Evolutionary conservation across 2,797 vertebrate species (phyloP), one percentile per base, ranked within the genome.

Genomic region (Gymnoscopelus braueri): DNA sequence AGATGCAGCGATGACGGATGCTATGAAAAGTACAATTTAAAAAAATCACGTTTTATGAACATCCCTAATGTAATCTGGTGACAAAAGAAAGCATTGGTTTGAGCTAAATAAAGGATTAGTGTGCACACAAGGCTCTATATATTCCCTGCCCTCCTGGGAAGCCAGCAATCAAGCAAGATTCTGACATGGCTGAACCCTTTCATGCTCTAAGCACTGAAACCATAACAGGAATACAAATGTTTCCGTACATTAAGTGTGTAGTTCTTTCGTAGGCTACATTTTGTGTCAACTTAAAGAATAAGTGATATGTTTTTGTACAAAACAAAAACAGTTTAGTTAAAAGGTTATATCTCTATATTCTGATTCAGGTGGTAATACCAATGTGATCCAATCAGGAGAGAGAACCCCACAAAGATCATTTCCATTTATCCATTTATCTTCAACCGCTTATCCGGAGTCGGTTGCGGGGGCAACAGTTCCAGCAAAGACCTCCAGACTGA

Each of bases 231-330:
- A 61, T 23, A 51, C n/a, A 95, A 96, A 82, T 94, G 95, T 77
- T 96, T 96, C 80, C 94, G 93, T 66, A 96, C 91, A 83, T 95
- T 95, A 81, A 95, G 35, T 39, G 35, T 32, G 29, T 32, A 32
- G 29, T 32, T 19, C 19, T 19, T 19, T 19, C 19, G 19, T 19
- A 19, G 19, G 19, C 19, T 19, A 19, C 19, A 19, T 19, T 19
- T 19, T 19, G 19, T 19, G 19, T 19, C 19, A 19, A 19, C 19
- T 19, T 19, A 19, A 19, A 19, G 19, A 19, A 19, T 19, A 19
- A 19, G 19, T 19, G 19, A 19, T 19, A 19, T 19, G 19, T 19
- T 19, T 19, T 19, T 19, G 19, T 19, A 19, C 19, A 19, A 19
- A 19, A 19, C 19, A 19, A 19, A 19, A 19, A 19, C 1, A 19